Conservation (phyloP, 2,113 vertebrate genomes). For the Hydrochoerus hydrochaeris region DNA sequence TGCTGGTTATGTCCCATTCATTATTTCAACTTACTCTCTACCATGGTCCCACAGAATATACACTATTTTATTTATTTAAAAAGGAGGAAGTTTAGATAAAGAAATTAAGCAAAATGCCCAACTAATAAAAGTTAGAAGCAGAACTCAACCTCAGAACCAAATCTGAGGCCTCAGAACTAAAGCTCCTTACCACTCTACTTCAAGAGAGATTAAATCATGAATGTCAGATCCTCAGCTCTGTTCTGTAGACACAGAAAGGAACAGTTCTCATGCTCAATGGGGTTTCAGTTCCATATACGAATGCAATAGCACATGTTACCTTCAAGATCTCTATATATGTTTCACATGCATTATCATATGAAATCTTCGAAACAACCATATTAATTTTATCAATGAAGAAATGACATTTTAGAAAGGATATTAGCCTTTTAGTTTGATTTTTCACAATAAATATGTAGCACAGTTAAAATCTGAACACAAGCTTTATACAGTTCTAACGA, state of each 20-base stretch:
- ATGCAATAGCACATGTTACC: neutral
- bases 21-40: neutral
- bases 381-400: neutral
- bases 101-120: neutral
- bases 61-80: neutral
- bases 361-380: neutral
- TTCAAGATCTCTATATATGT: neutral
- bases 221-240: neutral
- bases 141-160: neutral
- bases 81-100: neutral
- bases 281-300: neutral
- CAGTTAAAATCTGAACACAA: neutral
- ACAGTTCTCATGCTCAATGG: neutral
- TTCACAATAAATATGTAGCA: neutral
- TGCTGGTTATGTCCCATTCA: neutral
- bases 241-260: neutral
- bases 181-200: neutral
- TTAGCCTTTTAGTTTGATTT: neutral
- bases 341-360: neutral
- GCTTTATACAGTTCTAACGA: neutral
- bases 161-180: neutral
- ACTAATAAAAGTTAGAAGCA: neutral
- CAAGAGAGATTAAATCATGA: neutral
- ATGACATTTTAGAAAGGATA: neutral
- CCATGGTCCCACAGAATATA: neutral